Evolutionary conservation across 2,888 invertebrate species (phyloP).

Genomic region (Portevinia maculata): DNA sequence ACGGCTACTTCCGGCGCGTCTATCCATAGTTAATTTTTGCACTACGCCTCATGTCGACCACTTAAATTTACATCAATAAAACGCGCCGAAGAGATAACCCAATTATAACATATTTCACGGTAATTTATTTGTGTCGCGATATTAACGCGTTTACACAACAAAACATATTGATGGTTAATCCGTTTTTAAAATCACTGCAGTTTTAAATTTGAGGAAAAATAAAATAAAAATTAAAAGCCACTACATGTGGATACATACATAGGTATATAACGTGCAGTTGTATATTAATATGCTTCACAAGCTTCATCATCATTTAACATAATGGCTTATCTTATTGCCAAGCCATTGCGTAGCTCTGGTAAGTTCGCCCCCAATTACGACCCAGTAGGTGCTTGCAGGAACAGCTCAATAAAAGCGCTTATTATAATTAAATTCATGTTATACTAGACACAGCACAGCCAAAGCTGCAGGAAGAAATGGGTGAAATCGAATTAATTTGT

Average conservation of each 20-base stretch:
- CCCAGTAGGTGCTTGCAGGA: background rate
- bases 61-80: conserved; percentile 65
- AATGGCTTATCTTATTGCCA: conserved; percentile 55
- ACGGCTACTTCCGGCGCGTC: conserved; percentile 6
- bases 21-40: conserved; percentile 41
- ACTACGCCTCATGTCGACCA: conserved; percentile 8
- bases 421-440: conserved; percentile 66
- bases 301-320: conserved; percentile 40
- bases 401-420: conserved; percentile 61
- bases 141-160: conserved; percentile 68
- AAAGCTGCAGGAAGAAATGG: conserved; percentile 6
- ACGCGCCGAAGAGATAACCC: conserved; percentile 57
- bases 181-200: conserved; percentile 55
- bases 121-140: conserved; percentile 70
- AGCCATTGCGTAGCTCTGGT: conserved; percentile 7
- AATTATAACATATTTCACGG: conserved; percentile 71
- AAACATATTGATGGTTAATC: conserved; percentile 71
- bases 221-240: background rate
- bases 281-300: background rate
- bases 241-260: background rate
- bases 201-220: conserved; percentile 25
- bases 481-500: conserved; percentile 63
- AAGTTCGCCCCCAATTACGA: conserved; percentile 8
- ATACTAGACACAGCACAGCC: background rate
- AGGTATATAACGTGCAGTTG: no score